Evolutionary conservation across 1,140 invertebrate species (phyloP).

Genomic region (Gerris buenoi): DNA sequence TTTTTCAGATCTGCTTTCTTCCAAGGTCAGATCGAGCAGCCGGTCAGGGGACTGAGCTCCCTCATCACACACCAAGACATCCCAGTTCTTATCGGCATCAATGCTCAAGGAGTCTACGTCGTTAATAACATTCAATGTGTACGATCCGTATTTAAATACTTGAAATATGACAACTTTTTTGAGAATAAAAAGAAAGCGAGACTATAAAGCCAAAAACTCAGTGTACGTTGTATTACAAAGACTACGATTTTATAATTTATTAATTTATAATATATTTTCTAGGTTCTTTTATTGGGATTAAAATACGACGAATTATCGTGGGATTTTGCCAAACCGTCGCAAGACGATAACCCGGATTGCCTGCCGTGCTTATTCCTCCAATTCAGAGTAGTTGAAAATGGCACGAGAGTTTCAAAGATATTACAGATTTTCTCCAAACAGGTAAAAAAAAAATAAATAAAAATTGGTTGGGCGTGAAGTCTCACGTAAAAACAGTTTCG

Average conservation of each 20-base stretch:
- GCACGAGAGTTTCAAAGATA: conserved; percentile 68
- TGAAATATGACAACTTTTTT: conserved; percentile 12
- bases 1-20: conserved; percentile 63
- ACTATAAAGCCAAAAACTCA: no score
- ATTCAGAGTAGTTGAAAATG: conserved; percentile 74
- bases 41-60: conserved; percentile 63
- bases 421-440: conserved; percentile 77
- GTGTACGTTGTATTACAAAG: no score
- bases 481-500: no score
- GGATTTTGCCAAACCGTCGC: conserved; percentile 72
- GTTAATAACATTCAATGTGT: conserved; percentile 74
- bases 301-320: conserved; percentile 77
- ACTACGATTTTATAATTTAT: no score
- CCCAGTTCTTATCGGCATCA: conserved; percentile 73
- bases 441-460: no score
- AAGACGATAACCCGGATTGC: conserved; percentile 69
- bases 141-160: conserved; percentile 33
- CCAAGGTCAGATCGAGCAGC: conserved; percentile 78
- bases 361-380: conserved; percentile 76
- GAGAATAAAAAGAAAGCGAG: no score
- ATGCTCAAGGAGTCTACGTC: conserved; percentile 69
- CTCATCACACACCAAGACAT: conserved; percentile 73
- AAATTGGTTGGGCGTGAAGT: no score
- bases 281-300: conserved; percentile 69
- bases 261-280: no score